phyloP scores from a whole-genome alignment of 2,113 vertebrate species.

The Galbula dea region DNA sequence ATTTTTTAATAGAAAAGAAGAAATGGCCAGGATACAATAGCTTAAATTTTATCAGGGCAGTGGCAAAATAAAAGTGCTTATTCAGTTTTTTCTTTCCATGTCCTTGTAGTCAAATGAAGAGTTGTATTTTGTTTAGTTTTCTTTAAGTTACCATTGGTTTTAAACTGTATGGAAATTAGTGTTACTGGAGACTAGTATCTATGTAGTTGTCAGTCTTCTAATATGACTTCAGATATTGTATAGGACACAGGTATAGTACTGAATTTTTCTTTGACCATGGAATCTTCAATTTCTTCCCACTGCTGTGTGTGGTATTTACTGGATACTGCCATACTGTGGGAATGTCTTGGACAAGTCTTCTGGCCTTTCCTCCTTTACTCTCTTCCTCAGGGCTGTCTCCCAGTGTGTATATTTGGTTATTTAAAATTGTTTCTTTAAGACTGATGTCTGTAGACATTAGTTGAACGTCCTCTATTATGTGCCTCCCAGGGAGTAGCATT shows the following conservation, averaged over 20 bases:
- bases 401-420: background rate
- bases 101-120: background rate
- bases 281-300: background rate
- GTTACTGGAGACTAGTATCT: background rate
- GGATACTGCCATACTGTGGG: accelerated
- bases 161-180: background rate
- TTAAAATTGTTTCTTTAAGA: background rate
- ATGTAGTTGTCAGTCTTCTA: background rate
- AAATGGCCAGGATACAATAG: background rate
- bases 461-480: background rate
- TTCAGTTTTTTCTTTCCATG: background rate
- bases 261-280: background rate
- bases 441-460: background rate
- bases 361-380: background rate
- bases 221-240: background rate
- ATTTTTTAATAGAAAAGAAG: background rate
- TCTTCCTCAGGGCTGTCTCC: background rate
- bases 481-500: background rate
- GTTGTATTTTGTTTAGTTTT: background rate
- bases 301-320: background rate
- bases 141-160: background rate
- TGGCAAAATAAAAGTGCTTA: background rate
- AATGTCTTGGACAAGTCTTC: background rate
- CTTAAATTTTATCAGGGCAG: background rate
- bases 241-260: background rate